These are phyloP conservation scores for Ranitomeya imitator DNA, from an alignment of 2,113 vertebrate species.

Conservation along the genomic window DNA sequence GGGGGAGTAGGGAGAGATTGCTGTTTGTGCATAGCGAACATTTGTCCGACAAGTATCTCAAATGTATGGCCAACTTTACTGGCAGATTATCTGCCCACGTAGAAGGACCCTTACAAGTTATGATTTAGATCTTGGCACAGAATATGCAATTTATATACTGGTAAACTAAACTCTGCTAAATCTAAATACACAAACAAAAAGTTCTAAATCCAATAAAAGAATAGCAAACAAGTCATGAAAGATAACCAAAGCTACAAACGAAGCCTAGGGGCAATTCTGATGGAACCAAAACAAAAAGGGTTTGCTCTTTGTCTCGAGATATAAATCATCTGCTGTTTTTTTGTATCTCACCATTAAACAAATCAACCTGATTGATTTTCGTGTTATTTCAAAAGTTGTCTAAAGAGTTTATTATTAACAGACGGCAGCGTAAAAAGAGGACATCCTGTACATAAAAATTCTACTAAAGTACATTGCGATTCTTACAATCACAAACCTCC, in stretches of 20 bases:
- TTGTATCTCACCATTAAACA: neutral
- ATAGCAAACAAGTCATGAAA: neutral
- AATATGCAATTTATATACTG: too few species aligned
- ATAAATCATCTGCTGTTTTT: neutral
- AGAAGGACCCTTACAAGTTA: too few species aligned
- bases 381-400: neutral
- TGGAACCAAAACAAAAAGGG: neutral
- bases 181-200: neutral
- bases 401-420: slow-evolving; percentile 13
- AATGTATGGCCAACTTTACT: too few species aligned
- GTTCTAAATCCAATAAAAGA: neutral
- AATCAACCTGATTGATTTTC: neutral
- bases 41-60: too few species aligned
- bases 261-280: neutral
- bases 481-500: neutral
- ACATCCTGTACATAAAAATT: slow-evolving; percentile 23
- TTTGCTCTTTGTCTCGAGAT: neutral
- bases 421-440: neutral
- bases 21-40: too few species aligned
- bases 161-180: neutral
- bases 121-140: too few species aligned
- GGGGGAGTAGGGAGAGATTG: too few species aligned
- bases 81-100: too few species aligned
- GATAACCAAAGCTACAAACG: neutral
- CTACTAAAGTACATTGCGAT: neutral